phyloP scores from a whole-genome alignment of 2,113 vertebrate genomes.

The Rhinichthys klamathensis region DNA sequence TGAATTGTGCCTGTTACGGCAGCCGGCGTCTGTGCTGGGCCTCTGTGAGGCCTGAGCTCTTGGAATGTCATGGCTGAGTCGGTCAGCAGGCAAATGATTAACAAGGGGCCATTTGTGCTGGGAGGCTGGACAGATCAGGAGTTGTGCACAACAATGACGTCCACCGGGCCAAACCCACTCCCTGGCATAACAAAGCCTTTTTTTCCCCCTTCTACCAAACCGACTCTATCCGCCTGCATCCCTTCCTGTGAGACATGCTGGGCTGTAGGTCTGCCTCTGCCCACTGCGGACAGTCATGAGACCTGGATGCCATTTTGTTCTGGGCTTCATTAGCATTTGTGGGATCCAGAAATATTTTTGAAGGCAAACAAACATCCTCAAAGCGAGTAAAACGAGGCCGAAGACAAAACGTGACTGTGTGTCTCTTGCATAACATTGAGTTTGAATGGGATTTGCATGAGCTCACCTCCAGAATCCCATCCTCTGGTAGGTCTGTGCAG shows the following conservation, averaged over 20 bases:
- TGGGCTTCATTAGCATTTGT: constrained; percentile 20
- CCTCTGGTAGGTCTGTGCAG: constrained; percentile 94
- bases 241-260: constrained; percentile 62
- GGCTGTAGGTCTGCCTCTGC: constrained; percentile 61
- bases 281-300: constrained; percentile 73
- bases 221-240: constrained; percentile 55
- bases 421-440: neutral
- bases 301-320: constrained; percentile 55
- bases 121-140: constrained; percentile 71
- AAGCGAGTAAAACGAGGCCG: constrained; percentile 41
- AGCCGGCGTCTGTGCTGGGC: constrained; percentile 37
- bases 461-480: constrained; percentile 88
- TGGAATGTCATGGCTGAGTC: constrained; percentile 68
- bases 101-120: constrained; percentile 74
- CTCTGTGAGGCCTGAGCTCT: constrained; percentile 56
- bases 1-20: constrained; percentile 20
- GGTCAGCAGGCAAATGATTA: constrained; percentile 78
- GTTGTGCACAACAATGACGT: constrained; percentile 72
- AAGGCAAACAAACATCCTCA: constrained; percentile 42
- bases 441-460: constrained; percentile 16
- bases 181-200: constrained; percentile 70
- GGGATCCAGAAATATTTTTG: constrained; percentile 54
- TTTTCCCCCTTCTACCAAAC: constrained; percentile 15
- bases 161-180: constrained; percentile 70
- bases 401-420: constrained; percentile 14